These are phyloP conservation scores for Meandrina meandrites DNA, from an alignment of 92 coral and sea anemone species.

Conservation along the genomic window DNA sequence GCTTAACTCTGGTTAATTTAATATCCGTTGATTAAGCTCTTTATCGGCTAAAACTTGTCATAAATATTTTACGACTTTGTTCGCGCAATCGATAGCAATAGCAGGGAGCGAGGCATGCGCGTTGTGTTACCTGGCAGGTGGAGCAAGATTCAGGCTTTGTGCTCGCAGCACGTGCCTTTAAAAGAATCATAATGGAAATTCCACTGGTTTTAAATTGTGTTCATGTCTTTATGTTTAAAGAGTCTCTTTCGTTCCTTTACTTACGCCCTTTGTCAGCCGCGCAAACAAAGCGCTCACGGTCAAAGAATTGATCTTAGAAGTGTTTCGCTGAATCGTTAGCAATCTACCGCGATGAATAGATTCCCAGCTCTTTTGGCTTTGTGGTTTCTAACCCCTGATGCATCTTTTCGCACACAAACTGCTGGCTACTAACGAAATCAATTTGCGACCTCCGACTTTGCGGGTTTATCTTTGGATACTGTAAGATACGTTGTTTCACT, in stretches of 20 bases:
- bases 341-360: conserved; percentile 33
- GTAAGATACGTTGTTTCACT: background rate
- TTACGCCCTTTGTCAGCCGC: conserved; percentile 34
- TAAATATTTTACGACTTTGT: conserved; percentile 39
- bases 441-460: background rate
- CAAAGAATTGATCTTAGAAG: conserved; percentile 22
- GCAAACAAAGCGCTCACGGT: conserved; percentile 14
- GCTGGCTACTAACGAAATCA: background rate
- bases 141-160: background rate
- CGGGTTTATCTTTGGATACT: background rate
- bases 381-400: conserved; percentile 76
- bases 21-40: conserved; percentile 41
- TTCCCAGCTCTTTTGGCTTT: conserved; percentile 46
- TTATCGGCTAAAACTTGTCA: conserved; percentile 12
- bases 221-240: conserved; percentile 1
- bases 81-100: conserved; percentile 26
- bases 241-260: conserved; percentile 35
- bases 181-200: conserved; percentile 36
- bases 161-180: conserved; percentile 38
- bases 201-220: conserved; percentile 43
- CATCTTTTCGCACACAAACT: conserved; percentile 32
- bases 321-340: conserved; percentile 12
- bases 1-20: conserved; percentile 1
- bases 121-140: conserved; percentile 29
- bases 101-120: conserved; percentile 35